Evolutionary conservation across 1,140 invertebrate species (phyloP).

Genomic region (Homarus americanus): DNA sequence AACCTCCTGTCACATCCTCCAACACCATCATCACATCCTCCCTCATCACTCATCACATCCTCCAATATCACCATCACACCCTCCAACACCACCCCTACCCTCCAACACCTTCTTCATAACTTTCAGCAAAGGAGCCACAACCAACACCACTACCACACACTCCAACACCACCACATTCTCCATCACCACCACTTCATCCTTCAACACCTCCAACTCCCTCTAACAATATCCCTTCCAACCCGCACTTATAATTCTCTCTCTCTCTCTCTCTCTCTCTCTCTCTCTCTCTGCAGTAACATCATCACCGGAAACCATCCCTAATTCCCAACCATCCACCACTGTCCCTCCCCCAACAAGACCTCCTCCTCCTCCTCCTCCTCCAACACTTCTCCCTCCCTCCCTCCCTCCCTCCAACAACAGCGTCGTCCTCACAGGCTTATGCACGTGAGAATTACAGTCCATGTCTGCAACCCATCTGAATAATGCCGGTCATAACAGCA

Average conservation of each 20-base stretch:
- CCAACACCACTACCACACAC: background rate
- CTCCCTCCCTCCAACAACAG: constrained; percentile 16
- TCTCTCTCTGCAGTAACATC: background rate
- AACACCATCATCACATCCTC: background rate
- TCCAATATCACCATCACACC: background rate
- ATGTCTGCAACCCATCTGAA: constrained; percentile 72
- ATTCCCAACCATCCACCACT: background rate
- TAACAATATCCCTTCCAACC: background rate
- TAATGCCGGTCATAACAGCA: constrained; percentile 72
- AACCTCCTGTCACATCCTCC: too few relatives aligned
- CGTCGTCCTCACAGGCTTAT: constrained; percentile 44
- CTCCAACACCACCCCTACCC: background rate
- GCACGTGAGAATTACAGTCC: constrained; percentile 69
- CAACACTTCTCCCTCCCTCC: constrained; percentile 1
- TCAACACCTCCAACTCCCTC: background rate
- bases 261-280: constrained; percentile 33
- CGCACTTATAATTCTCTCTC: background rate
- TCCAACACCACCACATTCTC: background rate
- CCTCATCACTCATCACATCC: background rate
- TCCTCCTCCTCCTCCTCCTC: background rate
- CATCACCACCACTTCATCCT: background rate
- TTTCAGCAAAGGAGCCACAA: background rate
- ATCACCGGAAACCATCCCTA: background rate
- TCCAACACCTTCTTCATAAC: background rate
- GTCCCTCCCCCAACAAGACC: background rate